Conservation (phyloP, 2,888 invertebrate species). For the Chloromyia formosa region DNA sequence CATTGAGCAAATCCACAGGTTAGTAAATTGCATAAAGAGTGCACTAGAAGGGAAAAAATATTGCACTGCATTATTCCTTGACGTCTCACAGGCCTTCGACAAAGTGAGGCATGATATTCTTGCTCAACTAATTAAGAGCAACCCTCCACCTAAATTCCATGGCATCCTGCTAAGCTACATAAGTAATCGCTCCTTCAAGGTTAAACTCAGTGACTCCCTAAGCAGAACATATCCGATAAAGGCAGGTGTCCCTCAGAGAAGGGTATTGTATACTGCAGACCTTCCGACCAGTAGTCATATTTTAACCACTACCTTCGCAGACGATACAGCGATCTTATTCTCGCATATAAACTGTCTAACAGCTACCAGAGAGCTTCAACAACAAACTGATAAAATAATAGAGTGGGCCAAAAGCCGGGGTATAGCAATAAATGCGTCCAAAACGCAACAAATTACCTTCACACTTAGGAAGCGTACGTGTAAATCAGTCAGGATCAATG, state of each 20-base stretch:
- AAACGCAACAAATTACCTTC: too few relatives aligned
- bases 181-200: too few relatives aligned
- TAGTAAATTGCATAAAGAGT: not conserved
- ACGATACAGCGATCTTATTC: not conserved
- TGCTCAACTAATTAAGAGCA: too few relatives aligned
- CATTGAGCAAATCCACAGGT: not conserved
- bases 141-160: too few relatives aligned
- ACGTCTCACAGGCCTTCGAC: not conserved
- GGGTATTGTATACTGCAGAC: not conserved
- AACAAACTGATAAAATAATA: not conserved
- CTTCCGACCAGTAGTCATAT: not conserved
- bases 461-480: too few relatives aligned
- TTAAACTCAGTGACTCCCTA: too few relatives aligned
- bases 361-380: not conserved
- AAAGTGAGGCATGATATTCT: not conserved
- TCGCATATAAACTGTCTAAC: not conserved
- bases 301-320: not conserved
- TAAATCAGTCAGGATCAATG: too few relatives aligned
- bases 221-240: too few relatives aligned
- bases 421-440: not conserved
- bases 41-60: not conserved
- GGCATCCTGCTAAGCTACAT: too few relatives aligned
- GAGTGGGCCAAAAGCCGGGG: not conserved
- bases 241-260: not conserved
- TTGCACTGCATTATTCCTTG: not conserved